Evolutionary conservation across 2,113 vertebrate genomes (phyloP), one percentile per base, ranked within the genome.

Genomic region (Illadopsis cleaveri): DNA sequence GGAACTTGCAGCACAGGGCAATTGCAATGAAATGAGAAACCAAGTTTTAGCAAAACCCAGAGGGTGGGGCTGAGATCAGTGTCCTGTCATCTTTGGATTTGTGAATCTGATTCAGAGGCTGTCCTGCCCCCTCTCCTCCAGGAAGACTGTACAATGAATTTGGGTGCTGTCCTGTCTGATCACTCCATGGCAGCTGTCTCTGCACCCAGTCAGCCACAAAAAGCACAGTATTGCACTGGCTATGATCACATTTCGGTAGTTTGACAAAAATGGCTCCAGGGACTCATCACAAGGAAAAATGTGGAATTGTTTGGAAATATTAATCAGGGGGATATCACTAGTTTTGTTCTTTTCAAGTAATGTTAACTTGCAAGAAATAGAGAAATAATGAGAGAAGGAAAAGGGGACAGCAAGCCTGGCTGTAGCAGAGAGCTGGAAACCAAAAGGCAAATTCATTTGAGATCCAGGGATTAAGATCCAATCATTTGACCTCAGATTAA

Each of bases 401-500:
- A 83, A 48, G 17, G 28, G 87, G 40, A 64, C 56, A 16, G 57
- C n/a, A 27, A 86, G 76, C 57, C 57, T 60, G 77, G 64, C 68
- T 84, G 56, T 15, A 86, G 58, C 53, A 81, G 51, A 86, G 60
- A 35, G 60, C 65, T 71, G 56, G 40, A 85, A 91, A 86, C 73
- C 58, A 89, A 86, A 91, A 86, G 68, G 65, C 73, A 82, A 86
- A 92, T 77, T 82, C 50, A 21, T 90, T 54, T 44, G 75, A 87
- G 82, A 93, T 77, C 90, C 62, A 66, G 92, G 82, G 68, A 95
- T 95, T 88, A 90, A 83, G 85, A 90, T 82, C 70, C 56, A 65
- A 70, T 90, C 85, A 78, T 77, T 93, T 92, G 82, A 90, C 75
- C 93, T 75, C 85, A 45, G 82, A 88, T 96, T 93, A 88, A 93